These are phyloP conservation scores for Cochlearius cochlearius DNA, from an alignment of 2,113 vertebrate genomes.

Conservation along the genomic window DNA sequence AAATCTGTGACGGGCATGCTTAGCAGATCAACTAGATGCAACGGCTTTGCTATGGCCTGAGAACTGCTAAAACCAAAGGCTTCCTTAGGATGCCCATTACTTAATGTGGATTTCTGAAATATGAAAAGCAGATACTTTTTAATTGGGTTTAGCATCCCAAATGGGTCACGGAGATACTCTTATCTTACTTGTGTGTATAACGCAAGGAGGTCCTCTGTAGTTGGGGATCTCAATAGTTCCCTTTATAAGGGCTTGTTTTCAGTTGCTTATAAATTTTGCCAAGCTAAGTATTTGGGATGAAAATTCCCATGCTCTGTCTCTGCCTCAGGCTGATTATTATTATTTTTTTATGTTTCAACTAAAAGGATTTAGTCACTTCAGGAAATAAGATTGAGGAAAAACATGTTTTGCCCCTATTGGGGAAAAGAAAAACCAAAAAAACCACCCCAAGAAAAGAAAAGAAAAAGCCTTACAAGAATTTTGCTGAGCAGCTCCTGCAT, in stretches of 20 bases:
- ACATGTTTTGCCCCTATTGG: background rate
- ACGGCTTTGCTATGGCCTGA: background rate
- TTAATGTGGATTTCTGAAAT: background rate
- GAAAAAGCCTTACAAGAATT: background rate
- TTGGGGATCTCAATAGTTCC: background rate
- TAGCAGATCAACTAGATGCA: background rate
- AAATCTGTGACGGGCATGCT: background rate
- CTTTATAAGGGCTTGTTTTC: background rate
- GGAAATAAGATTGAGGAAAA: slow-evolving; percentile 30
- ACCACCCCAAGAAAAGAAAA: background rate
- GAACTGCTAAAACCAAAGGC: background rate
- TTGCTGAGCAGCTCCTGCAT: background rate
- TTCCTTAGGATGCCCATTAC: background rate
- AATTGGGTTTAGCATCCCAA: background rate
- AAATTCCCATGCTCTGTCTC: slow-evolving; percentile 24
- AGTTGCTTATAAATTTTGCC: slow-evolving; percentile 7
- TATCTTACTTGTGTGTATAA: background rate
- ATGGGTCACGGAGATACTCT: background rate
- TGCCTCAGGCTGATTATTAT: slow-evolving; percentile 28
- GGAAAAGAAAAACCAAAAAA: background rate
- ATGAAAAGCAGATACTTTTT: background rate
- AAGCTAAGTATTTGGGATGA: slow-evolving; percentile 20
- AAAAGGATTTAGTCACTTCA: slow-evolving; percentile 27
- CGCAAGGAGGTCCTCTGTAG: background rate
- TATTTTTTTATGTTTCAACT: background rate